Evolutionary conservation across 1,140 invertebrate genomes (phyloP), one percentile per base, ranked within the genome.

Genomic region (Phymastichus coffea): DNA sequence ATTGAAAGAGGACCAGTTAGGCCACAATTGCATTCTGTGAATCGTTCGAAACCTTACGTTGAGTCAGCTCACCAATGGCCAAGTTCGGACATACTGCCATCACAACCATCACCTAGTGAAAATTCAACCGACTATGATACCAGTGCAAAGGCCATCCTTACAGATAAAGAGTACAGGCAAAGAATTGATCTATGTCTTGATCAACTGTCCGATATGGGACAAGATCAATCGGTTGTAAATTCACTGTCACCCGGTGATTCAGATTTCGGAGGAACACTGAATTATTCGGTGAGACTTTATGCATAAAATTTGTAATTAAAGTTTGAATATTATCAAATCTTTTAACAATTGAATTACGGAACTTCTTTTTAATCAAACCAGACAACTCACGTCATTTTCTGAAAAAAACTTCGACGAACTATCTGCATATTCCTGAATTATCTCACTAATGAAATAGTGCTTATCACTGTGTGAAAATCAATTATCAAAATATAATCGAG

Each of bases 1-100:
- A n/a, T n/a, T n/a, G n/a, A n/a, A n/a, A n/a, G n/a, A n/a, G 69
- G 68, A n/a, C 68, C 69, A 14, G 63, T 69, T 6, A 69, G 63
- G 26, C 53, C 66, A 0, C 60, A 67, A 4, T 22, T 40, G 3
- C 55, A 69, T 7, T n/a, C 62, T 1, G 40, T 56, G 0, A 57
- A 41, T 49, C 28, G 44, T 4, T 25, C 43, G 6, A 66, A 66
- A 23, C 67, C 68, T n/a, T 73, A 70, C n/a, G 53, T 56, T 8
- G 51, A 51, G 0, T 25, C 44, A 2, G 23, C 17, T 6, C 49
- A 53, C 17, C 26, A 44, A 26, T 51, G 46, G 46, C 23, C 30
- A 25, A 22, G 6, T 14, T 35, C 15, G 7, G 25, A 15, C 4
- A 4, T 20, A 0, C n/a, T n/a, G n/a, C n/a, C n/a, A n/a, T n/a